Evolutionary conservation across 2,113 vertebrate genomes (phyloP).

Genomic region (Leptosomus discolor): DNA sequence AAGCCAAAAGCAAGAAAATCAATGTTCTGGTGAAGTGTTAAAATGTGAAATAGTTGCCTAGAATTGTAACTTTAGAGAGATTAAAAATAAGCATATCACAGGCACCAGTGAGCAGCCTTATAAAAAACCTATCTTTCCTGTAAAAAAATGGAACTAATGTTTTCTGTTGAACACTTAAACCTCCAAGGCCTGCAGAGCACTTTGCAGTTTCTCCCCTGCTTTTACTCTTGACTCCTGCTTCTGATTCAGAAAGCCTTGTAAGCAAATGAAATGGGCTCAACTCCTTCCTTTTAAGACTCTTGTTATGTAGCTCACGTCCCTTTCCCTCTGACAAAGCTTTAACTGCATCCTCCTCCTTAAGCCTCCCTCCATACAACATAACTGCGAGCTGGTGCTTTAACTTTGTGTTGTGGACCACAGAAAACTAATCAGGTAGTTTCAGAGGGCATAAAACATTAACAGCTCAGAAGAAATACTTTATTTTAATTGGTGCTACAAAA

Average conservation of each 20-base stretch:
- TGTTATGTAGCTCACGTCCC: accelerated
- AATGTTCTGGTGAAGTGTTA: background rate
- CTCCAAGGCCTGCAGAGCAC: background rate
- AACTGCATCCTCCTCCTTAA: background rate
- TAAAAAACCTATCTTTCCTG: background rate
- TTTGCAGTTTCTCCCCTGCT: background rate
- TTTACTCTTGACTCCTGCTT: background rate
- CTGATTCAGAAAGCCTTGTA: background rate
- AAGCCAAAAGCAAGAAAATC: background rate
- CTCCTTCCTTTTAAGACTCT: background rate
- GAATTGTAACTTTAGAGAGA: background rate
- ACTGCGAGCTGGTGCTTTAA: background rate
- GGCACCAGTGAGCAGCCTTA: background rate
- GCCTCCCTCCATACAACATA: background rate
- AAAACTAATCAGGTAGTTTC: background rate
- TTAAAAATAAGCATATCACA: background rate
- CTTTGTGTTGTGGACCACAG: background rate
- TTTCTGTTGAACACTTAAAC: background rate
- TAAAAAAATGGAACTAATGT: background rate
- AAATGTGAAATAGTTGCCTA: background rate
- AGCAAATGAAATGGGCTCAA: background rate
- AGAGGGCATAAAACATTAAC: background rate
- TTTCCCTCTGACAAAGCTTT: background rate
- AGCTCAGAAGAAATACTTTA: background rate
- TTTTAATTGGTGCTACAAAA: background rate